Evolutionary conservation across 2,888 invertebrate genomes (phyloP).

Genomic region (Exephanes ischioxanthus): DNA sequence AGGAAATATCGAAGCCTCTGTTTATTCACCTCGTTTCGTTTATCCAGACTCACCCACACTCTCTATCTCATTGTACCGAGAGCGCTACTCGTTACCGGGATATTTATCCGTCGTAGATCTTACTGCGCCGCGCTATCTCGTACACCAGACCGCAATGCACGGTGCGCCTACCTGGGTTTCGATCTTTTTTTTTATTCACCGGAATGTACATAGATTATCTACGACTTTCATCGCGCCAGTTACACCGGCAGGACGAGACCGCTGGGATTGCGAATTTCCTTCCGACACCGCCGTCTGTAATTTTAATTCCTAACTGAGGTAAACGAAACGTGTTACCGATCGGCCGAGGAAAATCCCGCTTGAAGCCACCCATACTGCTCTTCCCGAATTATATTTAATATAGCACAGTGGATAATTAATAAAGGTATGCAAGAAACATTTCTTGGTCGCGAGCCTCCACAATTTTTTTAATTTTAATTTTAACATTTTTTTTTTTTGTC

Average conservation of each 20-base stretch:
- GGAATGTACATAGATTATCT: neutral
- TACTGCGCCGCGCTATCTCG: conserved; percentile 8
- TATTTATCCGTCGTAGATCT: conserved; percentile 33
- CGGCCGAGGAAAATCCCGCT: no score
- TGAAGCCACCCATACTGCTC: no score
- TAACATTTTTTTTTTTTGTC: no score
- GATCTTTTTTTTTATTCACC: neutral
- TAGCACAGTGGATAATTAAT: no score
- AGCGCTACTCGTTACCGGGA: neutral
- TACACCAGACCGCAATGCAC: conserved; percentile 11
- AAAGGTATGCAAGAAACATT: no score
- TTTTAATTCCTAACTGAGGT: neutral
- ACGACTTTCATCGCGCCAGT: neutral
- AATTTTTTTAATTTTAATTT: no score
- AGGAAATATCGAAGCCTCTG: conserved; percentile 63
- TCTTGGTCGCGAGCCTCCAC: no score
- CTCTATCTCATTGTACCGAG: conserved; percentile 13
- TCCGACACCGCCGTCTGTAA: neutral
- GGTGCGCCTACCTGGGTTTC: neutral
- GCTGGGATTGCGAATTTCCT: neutral
- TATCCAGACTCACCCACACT: conserved; percentile 41
- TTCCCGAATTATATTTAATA: no score
- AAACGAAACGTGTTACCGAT: neutral
- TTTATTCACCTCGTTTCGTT: conserved; percentile 61
- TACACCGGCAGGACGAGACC: neutral